These are phyloP conservation scores for Acipenser oxyrinchus DNA, from an alignment of 2,797 vertebrate species.

Conservation along the genomic window DNA sequence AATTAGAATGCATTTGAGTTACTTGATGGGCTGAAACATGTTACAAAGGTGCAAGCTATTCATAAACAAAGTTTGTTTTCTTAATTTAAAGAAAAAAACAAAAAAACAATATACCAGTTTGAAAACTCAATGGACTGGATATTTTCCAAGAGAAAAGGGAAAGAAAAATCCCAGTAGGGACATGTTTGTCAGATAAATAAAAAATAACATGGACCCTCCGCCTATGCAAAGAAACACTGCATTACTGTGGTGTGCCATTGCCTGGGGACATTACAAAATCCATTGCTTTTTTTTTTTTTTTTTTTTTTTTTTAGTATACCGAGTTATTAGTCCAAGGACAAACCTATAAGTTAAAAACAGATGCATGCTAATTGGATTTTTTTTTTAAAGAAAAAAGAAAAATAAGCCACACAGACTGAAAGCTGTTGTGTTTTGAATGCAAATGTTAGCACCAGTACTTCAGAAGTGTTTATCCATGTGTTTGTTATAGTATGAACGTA, in stretches of 20 bases:
- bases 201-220: background rate
- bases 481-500: too few species aligned
- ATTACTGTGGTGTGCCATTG: background rate
- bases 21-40: too few species aligned
- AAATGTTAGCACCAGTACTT: background rate
- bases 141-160: background rate
- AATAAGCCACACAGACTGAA: background rate
- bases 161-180: background rate
- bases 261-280: background rate
- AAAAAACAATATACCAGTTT: too few species aligned
- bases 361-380: background rate
- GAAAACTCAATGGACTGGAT: too few species aligned
- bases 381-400: background rate
- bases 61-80: too few species aligned
- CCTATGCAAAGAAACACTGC: conserved; percentile 1
- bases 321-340: background rate
- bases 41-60: too few species aligned
- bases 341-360: background rate
- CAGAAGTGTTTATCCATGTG: too few species aligned
- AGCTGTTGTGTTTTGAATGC: background rate
- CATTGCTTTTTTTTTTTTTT: background rate
- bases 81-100: too few species aligned
- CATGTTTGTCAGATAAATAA: background rate
- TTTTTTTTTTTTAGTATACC: background rate
- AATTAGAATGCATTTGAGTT: too few species aligned